Percentiles rank a stretch among this genome's conserved stretches.
phyloP scores from a whole-genome alignment of 2,888 invertebrate species.

The Anoncus sp. region DNA sequence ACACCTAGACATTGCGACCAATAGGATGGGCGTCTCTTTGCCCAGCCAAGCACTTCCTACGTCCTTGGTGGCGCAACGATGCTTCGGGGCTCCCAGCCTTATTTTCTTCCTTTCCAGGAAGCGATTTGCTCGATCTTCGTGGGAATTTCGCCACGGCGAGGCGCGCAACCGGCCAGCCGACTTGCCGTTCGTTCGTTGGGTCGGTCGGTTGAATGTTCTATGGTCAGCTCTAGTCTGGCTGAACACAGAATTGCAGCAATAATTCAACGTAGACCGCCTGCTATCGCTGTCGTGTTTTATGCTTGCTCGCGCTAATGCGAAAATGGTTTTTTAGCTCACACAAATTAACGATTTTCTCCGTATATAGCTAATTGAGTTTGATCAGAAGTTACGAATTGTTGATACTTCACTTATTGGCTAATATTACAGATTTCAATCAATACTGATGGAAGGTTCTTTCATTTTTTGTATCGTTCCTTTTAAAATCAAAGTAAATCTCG shows the following conservation, averaged over 20 bases:
- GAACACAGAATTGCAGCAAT: constrained; percentile 56
- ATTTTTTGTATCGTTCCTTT: too few species aligned
- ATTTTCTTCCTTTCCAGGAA: constrained; percentile 61
- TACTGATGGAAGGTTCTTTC: too few species aligned
- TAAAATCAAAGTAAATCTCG: too few species aligned
- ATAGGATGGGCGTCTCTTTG: constrained; percentile 46
- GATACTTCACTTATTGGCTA: too few species aligned
- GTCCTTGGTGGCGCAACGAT: constrained; percentile 60
- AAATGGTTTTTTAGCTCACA: constrained; percentile 28
- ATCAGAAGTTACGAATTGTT: too few species aligned
- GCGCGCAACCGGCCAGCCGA: constrained; percentile 33
- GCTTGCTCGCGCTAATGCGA: constrained; percentile 25
- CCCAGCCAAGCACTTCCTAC: constrained; percentile 51
- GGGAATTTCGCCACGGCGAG: constrained; percentile 58
- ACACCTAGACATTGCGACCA: constrained; percentile 22
- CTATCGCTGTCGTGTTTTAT: constrained; percentile 33
- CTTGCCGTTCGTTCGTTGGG: constrained; percentile 38
- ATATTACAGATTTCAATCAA: too few species aligned
- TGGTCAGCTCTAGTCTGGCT: constrained; percentile 34
- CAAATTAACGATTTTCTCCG: too few species aligned
- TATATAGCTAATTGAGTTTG: too few species aligned
- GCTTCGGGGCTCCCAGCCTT: constrained; percentile 53
- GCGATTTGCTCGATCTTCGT: constrained; percentile 63
- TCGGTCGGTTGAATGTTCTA: constrained; percentile 32
- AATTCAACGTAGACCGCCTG: constrained; percentile 43